Evolutionary conservation across 2,797 vertebrate species (phyloP).

Genomic region (Gymnopithys bicolor): DNA sequence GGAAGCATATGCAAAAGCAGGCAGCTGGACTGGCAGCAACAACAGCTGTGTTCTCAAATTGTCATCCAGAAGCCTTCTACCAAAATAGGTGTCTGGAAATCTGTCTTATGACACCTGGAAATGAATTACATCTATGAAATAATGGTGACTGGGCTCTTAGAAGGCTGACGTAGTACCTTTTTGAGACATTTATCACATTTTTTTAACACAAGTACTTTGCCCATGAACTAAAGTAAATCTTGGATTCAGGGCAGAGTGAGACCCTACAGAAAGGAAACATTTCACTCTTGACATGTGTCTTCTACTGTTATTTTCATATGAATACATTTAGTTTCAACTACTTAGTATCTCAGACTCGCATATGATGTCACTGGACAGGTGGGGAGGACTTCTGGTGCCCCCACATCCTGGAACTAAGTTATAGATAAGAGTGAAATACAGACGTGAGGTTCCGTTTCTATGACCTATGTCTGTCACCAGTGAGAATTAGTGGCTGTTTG

Average conservation of each 20-base stretch:
- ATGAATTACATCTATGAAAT: not conserved
- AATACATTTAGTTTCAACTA: not conserved
- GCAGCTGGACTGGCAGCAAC: not conserved
- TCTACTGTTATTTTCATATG: not conserved
- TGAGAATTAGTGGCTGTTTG: rapidly evolving
- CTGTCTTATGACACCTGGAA: not conserved
- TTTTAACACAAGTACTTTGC: not conserved
- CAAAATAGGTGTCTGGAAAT: not conserved
- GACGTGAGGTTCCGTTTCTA: not conserved
- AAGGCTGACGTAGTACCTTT: not conserved
- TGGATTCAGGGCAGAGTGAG: not conserved
- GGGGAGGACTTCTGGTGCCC: not conserved
- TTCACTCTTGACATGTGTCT: not conserved
- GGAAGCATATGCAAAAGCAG: not conserved
- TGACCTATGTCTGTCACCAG: not conserved
- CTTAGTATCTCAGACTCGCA: not conserved
- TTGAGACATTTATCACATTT: not conserved
- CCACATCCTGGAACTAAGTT: not conserved
- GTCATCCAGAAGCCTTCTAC: not conserved
- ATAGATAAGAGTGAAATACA: not conserved
- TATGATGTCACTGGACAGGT: not conserved
- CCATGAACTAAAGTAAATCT: not conserved
- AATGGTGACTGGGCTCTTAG: not conserved
- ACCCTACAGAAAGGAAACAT: not conserved
- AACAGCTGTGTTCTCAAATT: slow-evolving; percentile 19